These are phyloP conservation scores for Miichthys miiuy DNA, from an alignment of 2,797 vertebrate genomes.

Conservation along the genomic window DNA sequence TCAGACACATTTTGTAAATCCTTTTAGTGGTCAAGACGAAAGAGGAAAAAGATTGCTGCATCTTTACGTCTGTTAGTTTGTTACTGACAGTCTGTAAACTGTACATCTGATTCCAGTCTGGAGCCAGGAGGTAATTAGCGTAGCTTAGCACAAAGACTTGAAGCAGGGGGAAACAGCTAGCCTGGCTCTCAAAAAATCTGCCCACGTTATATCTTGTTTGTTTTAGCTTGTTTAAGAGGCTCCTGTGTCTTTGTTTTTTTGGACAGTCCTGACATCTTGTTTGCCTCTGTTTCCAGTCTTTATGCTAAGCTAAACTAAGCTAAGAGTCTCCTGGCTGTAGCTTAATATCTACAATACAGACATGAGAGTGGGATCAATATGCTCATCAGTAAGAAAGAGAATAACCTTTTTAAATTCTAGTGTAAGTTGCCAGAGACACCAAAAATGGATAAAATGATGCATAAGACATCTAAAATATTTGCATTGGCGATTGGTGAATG, in stretches of 20 bases:
- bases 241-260: background rate
- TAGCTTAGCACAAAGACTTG: slow-evolving; percentile 8
- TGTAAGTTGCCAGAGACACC: background rate
- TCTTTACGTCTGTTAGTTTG: too few relatives aligned
- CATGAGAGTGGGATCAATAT: background rate
- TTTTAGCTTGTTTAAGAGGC: background rate
- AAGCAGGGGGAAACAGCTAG: background rate
- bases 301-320: background rate
- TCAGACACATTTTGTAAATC: background rate
- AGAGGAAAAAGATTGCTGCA: background rate
- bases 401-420: background rate
- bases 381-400: background rate
- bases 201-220: background rate
- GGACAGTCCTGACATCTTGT: background rate
- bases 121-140: background rate
- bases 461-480: background rate
- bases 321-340: background rate
- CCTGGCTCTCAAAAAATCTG: background rate
- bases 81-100: background rate
- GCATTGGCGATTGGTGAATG: background rate
- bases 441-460: background rate
- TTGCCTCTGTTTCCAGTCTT: background rate
- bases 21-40: background rate
- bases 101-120: background rate
- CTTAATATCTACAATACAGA: background rate